Conservation (phyloP, 2,797 vertebrate genomes). For the Carcharodon carcharias region DNA sequence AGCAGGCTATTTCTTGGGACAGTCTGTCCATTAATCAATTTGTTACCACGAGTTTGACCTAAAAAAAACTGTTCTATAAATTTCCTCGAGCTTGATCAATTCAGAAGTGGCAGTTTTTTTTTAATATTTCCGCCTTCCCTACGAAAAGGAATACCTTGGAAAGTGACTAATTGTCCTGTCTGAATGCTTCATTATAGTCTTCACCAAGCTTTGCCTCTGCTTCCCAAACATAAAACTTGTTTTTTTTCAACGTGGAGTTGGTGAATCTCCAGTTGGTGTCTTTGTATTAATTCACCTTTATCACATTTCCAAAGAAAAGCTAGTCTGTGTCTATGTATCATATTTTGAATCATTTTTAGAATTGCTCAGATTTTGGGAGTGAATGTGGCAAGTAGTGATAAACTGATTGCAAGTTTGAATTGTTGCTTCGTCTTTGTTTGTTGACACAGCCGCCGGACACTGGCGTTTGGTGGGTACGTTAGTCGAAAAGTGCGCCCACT, state of each 20-base stretch:
- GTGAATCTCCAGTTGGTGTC: neutral
- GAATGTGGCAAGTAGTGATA: neutral
- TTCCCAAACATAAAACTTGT: neutral
- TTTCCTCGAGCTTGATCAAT: neutral
- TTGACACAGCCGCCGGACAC: neutral
- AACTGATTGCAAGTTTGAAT: neutral
- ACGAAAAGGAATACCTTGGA: neutral
- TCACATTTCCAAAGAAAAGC: neutral
- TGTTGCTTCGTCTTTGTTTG: neutral
- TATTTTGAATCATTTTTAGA: neutral
- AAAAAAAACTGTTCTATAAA: neutral
- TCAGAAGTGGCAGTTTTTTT: neutral
- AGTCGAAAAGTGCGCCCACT: neutral
- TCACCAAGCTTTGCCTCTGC: neutral
- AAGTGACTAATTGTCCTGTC: neutral
- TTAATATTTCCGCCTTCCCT: neutral
- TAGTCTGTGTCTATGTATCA: neutral
- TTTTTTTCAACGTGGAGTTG: neutral
- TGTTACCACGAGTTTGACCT: neutral
- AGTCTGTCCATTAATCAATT: neutral
- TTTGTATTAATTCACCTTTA: neutral
- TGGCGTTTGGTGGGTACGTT: neutral
- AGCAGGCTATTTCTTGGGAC: neutral
- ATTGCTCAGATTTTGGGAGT: neutral
- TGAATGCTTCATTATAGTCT: neutral